Evolutionary conservation across 2,888 invertebrate species (phyloP), one percentile per base, ranked within the genome.

Genomic region (Ephialtes manifestator): DNA sequence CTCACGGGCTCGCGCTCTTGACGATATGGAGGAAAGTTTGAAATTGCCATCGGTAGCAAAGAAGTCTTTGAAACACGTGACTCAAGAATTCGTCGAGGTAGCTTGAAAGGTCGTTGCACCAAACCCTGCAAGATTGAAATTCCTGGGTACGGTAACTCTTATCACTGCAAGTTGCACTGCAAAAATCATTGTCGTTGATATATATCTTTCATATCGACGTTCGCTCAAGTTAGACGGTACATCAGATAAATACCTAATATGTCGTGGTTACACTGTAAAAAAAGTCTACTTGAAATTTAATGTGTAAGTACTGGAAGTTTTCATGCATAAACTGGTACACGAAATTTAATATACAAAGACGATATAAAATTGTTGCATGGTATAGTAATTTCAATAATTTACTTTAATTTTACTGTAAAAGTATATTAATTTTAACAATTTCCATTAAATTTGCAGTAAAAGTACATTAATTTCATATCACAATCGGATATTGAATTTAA

Each of bases 31-130:
- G 58, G 58, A 80, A 84, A 84, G 70, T 84, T 84, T 76, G 70
- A 84, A 80, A 84, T 84, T 84, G 84, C 80, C 71, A 76, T 76
- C 72, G 71, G 65, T 71, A 71, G 75, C 75, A 39, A 48, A 70
- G 71, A 75, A 79, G 63, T 83, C 79, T 83, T 83, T 83, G 79
- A 83, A 53, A 83, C 72, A 35, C 43, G 28, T 71, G 70, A 48
- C 63, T 31, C n/a, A 48, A 70, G 79, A 83, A 83, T 83, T 83
- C 51, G 65, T 75, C 72, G 63, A 65, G 72, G 24, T 53, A 51
- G 46, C 31, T 35, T 24, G 28, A 11, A 53, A 35, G 51, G 46
- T 58, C 68, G 58, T 43, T 81, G 58, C 81, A 58, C 58, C 58
- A 67, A 81, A 74, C 74, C 55, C 67, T n/a, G 15, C 31, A 75